Evolutionary conservation across 1,140 invertebrate species (phyloP).

Genomic region (Saccostrea cuccullata): DNA sequence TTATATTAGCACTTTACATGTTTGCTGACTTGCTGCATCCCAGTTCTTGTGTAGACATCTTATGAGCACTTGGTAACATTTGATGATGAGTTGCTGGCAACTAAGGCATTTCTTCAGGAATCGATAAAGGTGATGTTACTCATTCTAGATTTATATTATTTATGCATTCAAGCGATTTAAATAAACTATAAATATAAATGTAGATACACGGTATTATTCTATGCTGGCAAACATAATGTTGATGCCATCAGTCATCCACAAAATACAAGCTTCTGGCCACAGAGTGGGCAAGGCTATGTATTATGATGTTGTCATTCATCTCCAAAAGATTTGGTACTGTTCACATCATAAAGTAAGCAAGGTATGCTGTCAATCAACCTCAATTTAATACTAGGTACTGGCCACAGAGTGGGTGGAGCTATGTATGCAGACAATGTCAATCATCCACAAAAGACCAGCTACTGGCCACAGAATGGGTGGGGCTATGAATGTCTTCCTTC

Average conservation of each 20-base stretch:
- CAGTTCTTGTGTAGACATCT: neutral
- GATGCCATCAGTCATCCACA: constrained; percentile 54
- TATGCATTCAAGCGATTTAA: too few relatives aligned
- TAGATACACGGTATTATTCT: too few relatives aligned
- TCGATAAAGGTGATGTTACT: too few relatives aligned
- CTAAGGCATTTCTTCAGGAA: too few relatives aligned
- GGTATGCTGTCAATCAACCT: constrained; percentile 44
- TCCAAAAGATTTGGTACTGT: too few relatives aligned
- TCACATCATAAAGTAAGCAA: too few relatives aligned
- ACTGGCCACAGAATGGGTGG: constrained; percentile 58
- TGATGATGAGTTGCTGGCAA: too few relatives aligned
- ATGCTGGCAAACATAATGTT: too few relatives aligned
- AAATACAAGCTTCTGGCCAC: constrained; percentile 61
- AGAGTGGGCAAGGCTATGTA: constrained; percentile 54
- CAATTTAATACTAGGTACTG: constrained; percentile 59
- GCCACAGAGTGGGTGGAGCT: constrained; percentile 47
- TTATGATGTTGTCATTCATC: neutral
- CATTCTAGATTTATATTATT: too few relatives aligned
- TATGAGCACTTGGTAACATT: too few relatives aligned
- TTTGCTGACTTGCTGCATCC: neutral
- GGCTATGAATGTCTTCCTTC: constrained; percentile 57
- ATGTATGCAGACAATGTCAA: neutral
- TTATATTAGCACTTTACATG: neutral
- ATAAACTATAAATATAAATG: too few relatives aligned
- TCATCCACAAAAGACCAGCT: constrained; percentile 63